Evolutionary conservation across 2,797 vertebrate species (phyloP).

Genomic region (Hipposideros larvatus): DNA sequence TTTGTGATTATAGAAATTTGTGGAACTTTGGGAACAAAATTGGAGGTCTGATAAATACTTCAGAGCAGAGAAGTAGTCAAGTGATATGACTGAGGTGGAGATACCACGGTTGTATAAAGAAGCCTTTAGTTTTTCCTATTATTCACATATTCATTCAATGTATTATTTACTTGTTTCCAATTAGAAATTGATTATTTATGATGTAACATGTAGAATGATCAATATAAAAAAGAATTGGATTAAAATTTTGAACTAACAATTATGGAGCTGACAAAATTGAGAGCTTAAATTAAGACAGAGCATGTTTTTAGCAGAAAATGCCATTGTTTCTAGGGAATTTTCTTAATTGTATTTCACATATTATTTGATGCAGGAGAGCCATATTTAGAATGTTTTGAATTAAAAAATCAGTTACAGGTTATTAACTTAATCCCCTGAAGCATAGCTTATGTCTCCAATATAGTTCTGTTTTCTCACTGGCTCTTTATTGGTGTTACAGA

Average conservation of each 20-base stretch:
- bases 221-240: neutral
- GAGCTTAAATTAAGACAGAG: constrained; percentile 17
- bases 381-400: constrained; percentile 25
- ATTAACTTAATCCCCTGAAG: constrained; percentile 22
- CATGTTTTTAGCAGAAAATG: neutral
- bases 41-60: neutral
- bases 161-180: neutral
- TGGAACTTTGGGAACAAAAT: neutral
- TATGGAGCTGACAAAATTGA: constrained; percentile 12
- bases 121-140: neutral
- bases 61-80: neutral
- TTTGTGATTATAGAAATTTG: neutral
- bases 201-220: neutral
- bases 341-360: neutral
- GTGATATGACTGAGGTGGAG: neutral
- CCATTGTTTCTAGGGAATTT: neutral
- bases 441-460: neutral
- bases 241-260: neutral
- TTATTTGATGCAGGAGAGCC: constrained; percentile 36
- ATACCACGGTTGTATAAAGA: neutral
- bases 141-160: neutral
- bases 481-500: neutral
- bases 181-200: neutral
- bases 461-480: neutral
- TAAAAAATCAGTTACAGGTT: constrained; percentile 32